Evolutionary conservation across 2,113 vertebrate species (phyloP), one percentile per base, ranked within the genome.

Genomic region (Oxyura jamaicensis): DNA sequence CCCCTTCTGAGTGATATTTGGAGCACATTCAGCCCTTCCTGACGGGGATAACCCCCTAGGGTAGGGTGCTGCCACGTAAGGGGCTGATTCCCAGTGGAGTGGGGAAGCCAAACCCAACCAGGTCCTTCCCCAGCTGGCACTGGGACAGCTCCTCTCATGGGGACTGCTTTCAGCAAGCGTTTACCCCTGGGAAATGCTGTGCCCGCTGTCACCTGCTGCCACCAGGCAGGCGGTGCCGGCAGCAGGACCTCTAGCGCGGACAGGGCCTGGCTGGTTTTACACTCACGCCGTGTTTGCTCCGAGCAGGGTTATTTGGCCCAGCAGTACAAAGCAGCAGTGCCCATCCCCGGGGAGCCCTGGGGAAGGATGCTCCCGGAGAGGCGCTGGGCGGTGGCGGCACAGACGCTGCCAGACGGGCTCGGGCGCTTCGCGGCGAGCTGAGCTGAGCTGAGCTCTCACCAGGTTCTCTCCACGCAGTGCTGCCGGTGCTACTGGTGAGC

Each of bases 331-430:
- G 86, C 56, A 21, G 90, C 85, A 6, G 4, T 66, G 69, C 56
- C 50, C 2, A 0, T 44, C 29, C 68, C 44, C 5, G 0, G 31
- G 68, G 50, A 58, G 55, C 41, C 2, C 13, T 3, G 58, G 79
- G 81, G 55, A 55, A 17, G 16, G 78, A 46, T 41, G 91, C 86
- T 55, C 31, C 3, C 6, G 59, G 71, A 56, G 44, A 17, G 21
- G 56, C 3, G 21, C 55, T 35, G 90, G 90, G 87, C 2, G n/a
- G 56, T 19, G 90, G 59, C 10, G 2, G 68, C 71, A 29, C 44
- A 33, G 80, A 66, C 67, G 94, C 95, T 66, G 88, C 92, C n/a
- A 3, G 88, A 50, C 85, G 3, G 92, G 94, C 88, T 91, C 3
- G 31, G 95, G 60, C 21, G 3, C 69, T 77, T 33, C 29, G 39